phyloP scores from a whole-genome alignment of 2,113 vertebrate species.

The Ictalurus punctatus region DNA sequence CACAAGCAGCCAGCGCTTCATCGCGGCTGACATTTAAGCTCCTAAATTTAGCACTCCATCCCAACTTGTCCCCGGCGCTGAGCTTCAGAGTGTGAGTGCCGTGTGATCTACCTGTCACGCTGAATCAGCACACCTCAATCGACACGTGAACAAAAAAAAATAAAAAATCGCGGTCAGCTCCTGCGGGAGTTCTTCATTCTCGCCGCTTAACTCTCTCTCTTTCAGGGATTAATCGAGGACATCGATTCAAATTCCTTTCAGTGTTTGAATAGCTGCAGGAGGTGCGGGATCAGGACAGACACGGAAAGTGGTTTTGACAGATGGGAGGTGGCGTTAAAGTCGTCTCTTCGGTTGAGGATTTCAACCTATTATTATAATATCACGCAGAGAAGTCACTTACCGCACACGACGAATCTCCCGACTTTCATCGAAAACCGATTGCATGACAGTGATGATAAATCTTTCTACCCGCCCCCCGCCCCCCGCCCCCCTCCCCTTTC shows the following conservation, averaged over 20 bases:
- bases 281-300: neutral
- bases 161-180: neutral
- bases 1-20: constrained; percentile 45
- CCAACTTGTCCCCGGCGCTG: constrained; percentile 42
- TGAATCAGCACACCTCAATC: constrained; percentile 48
- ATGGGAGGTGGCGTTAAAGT: neutral
- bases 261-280: neutral
- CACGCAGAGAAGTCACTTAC: constrained; percentile 17
- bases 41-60: constrained; percentile 61
- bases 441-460: constrained; percentile 48
- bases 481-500: neutral
- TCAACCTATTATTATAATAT: constrained; percentile 19
- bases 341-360: constrained; percentile 12
- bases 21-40: constrained; percentile 68
- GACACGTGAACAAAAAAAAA: constrained; percentile 54
- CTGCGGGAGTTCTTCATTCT: neutral
- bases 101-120: constrained; percentile 58
- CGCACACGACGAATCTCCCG: constrained; percentile 22
- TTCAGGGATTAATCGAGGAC: neutral
- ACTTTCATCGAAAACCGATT: constrained; percentile 43
- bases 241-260: neutral
- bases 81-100: constrained; percentile 47
- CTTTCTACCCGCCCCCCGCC: neutral
- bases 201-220: neutral
- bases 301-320: neutral